These are phyloP conservation scores for Acrocephalus arundinaceus DNA, from an alignment of 2,113 vertebrate species.

Conservation along the genomic window DNA sequence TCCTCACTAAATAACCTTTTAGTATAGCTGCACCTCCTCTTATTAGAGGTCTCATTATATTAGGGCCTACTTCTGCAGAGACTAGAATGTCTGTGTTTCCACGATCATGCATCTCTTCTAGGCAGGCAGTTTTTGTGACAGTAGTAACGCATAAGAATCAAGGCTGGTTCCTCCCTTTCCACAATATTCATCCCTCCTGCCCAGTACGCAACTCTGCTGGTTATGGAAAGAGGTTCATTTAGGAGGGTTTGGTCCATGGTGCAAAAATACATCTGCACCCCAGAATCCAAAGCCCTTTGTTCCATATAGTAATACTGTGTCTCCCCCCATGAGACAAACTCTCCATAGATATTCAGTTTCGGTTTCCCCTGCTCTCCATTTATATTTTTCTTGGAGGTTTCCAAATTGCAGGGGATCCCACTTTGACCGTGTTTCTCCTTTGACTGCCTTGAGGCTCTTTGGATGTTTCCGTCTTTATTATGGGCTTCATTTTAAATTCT, in stretches of 20 bases:
- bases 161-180: background rate
- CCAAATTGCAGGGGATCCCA: background rate
- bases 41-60: too few relatives aligned
- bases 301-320: background rate
- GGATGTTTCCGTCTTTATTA: background rate
- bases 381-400: background rate
- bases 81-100: too few relatives aligned
- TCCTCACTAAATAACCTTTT: too few relatives aligned
- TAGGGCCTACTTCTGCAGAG: too few relatives aligned
- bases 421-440: background rate
- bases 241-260: background rate
- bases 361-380: background rate
- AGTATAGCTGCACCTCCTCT: too few relatives aligned
- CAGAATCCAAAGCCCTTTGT: background rate
- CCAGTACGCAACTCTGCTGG: too few relatives aligned
- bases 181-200: too few relatives aligned
- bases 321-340: background rate
- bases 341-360: background rate
- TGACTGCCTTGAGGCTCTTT: background rate
- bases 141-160: too few relatives aligned
- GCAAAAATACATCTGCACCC: background rate
- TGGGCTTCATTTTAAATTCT: background rate
- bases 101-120: too few relatives aligned
- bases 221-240: too few relatives aligned
- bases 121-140: too few relatives aligned